These are phyloP conservation scores for Odontamblyopus rebecca DNA, from an alignment of 2,797 vertebrate species.

Conservation along the genomic window DNA sequence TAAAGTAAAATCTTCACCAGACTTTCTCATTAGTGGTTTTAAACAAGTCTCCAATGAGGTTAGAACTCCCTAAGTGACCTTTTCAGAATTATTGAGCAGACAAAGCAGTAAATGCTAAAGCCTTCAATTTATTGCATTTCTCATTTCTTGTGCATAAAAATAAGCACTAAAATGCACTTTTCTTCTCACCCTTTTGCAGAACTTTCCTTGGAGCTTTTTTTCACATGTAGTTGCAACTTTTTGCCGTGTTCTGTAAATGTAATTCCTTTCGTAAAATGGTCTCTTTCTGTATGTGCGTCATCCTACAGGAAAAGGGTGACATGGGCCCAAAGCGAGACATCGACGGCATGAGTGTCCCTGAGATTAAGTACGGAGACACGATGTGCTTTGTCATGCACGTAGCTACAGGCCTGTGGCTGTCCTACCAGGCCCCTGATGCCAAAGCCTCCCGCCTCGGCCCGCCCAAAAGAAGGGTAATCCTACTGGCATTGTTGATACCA, in stretches of 20 bases:
- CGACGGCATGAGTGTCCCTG: conserved; percentile 94
- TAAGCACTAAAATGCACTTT: background rate
- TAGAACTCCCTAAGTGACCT: conserved; percentile 35
- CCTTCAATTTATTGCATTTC: too few relatives aligned
- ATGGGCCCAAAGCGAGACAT: conserved; percentile 88
- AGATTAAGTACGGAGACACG: conserved; percentile 97
- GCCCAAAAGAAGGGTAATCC: conserved; percentile 89
- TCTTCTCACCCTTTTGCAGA: background rate
- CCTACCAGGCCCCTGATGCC: conserved; percentile 93
- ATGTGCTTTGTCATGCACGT: conserved; percentile 94
- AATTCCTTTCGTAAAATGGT: too few relatives aligned
- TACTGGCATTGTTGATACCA: background rate
- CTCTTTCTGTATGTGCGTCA: conserved; percentile 3
- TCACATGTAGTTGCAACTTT: background rate
- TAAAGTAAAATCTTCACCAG: conserved; percentile 57
- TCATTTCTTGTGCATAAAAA: too few relatives aligned
- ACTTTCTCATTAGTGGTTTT: conserved; percentile 29
- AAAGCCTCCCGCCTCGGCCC: conserved; percentile 94
- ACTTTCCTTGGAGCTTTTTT: background rate
- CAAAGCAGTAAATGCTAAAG: too few relatives aligned
- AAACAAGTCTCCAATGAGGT: conserved; percentile 37
- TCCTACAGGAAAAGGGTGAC: conserved; percentile 89
- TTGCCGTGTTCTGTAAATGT: conserved; percentile 13
- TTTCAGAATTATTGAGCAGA: conserved; percentile 37
- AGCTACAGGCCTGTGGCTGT: conserved; percentile 91